phyloP scores from a whole-genome alignment of 1,140 invertebrate species.

The Neomicropteryx cornuta region DNA sequence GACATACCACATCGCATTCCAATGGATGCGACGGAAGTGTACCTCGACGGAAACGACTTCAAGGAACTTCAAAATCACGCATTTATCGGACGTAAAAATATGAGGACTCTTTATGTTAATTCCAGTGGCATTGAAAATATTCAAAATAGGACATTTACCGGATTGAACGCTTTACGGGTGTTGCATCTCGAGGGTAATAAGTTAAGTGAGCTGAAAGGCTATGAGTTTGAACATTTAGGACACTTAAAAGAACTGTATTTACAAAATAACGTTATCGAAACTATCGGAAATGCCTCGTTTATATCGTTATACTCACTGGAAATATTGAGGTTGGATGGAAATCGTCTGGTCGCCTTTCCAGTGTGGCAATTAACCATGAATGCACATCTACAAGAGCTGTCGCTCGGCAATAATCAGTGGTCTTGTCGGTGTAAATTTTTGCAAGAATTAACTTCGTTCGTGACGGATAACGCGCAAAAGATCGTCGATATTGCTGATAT shows the following conservation, averaged over 20 bases:
- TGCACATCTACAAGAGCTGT: slow-evolving; percentile 55
- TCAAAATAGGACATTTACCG: slow-evolving; percentile 87
- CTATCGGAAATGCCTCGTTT: slow-evolving; percentile 73
- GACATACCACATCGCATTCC: slow-evolving; percentile 77
- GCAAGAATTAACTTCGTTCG: slow-evolving; percentile 73
- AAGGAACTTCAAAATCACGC: slow-evolving; percentile 75
- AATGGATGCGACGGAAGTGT: slow-evolving; percentile 89
- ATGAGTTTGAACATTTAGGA: slow-evolving; percentile 78
- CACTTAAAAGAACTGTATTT: slow-evolving; percentile 75
- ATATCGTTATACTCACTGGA: slow-evolving; percentile 65
- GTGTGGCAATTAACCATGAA: slow-evolving; percentile 73
- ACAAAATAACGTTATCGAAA: slow-evolving; percentile 72
- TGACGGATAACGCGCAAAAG: slow-evolving; percentile 69
- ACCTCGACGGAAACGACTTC: slow-evolving; percentile 82
- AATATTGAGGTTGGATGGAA: slow-evolving; percentile 73
- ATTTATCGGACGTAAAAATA: slow-evolving; percentile 85
- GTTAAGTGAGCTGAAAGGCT: slow-evolving; percentile 68
- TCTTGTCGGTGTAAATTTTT: slow-evolving; percentile 84
- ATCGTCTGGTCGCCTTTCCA: slow-evolving; percentile 67
- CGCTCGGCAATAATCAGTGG: slow-evolving; percentile 74
- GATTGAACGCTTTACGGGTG: slow-evolving; percentile 66
- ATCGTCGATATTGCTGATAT: slow-evolving; percentile 66
- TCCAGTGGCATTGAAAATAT: slow-evolving; percentile 74
- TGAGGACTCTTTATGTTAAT: slow-evolving; percentile 77
- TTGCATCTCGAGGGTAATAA: slow-evolving; percentile 81